Conservation (phyloP, 2,113 vertebrate genomes). For the Hipposideros armiger region DNA sequence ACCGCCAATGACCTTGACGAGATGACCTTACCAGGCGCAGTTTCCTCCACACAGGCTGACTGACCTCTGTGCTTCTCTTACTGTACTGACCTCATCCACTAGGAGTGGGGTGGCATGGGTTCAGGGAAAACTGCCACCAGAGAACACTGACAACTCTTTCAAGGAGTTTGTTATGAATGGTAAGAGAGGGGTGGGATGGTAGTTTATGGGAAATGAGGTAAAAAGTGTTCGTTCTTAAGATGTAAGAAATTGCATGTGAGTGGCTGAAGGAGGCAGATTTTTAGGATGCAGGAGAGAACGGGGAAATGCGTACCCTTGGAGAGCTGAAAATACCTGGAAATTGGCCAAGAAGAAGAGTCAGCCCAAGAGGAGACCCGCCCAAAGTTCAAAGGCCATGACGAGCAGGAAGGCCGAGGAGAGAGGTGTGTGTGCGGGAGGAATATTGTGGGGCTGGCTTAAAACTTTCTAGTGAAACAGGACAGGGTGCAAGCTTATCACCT, state of each 20-base stretch:
- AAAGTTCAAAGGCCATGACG: rapidly evolving
- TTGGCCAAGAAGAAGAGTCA: not conserved
- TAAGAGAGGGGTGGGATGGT: not conserved
- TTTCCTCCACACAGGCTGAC: not conserved
- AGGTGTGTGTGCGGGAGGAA: rapidly evolving
- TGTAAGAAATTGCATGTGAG: not conserved
- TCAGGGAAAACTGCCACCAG: not conserved
- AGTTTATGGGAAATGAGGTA: not conserved
- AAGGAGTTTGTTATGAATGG: not conserved
- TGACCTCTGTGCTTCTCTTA: not conserved
- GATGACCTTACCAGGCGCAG: not conserved
- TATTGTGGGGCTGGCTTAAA: rapidly evolving
- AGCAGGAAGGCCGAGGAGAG: not conserved
- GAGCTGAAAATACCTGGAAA: not conserved
- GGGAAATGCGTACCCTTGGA: not conserved
- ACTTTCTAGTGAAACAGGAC: not conserved
- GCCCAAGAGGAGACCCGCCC: not conserved
- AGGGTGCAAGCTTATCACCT: not conserved
- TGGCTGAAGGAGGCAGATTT: rapidly evolving
- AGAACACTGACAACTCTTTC: not conserved
- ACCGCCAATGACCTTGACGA: not conserved
- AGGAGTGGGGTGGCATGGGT: too few relatives aligned
- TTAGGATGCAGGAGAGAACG: not conserved
- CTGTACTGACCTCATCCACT: not conserved
- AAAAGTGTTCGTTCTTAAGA: not conserved